Conservation (phyloP, 2,113 vertebrate species). For the Centropus unirufus region DNA sequence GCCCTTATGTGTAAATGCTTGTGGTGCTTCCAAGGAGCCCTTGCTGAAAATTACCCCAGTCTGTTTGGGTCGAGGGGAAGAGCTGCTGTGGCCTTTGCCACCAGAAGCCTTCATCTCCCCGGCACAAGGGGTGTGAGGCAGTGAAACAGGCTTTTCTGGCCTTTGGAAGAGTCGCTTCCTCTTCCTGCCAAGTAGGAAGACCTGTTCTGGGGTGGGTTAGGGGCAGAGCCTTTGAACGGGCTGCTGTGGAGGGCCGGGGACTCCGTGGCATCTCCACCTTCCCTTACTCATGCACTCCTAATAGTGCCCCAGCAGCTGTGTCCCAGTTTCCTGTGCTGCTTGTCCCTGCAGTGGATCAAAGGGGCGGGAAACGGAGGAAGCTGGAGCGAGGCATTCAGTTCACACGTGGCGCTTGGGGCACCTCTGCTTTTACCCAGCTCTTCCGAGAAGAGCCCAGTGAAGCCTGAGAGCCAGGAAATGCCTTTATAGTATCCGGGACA, state of each 20-base stretch:
- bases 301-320: constrained; percentile 54
- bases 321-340: constrained; percentile 51
- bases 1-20: background rate
- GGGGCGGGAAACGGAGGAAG: background rate
- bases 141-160: constrained; percentile 65
- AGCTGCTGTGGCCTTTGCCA: background rate
- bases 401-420: background rate
- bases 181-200: constrained; percentile 52
- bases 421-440: background rate
- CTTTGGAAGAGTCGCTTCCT: constrained; percentile 40
- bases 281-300: constrained; percentile 44
- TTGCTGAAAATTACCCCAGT: background rate
- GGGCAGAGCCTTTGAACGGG: background rate
- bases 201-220: constrained; percentile 46
- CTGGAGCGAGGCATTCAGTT: background rate
- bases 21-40: background rate
- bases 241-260: background rate
- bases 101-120: background rate
- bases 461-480: background rate
- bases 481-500: background rate
- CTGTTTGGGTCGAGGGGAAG: background rate
- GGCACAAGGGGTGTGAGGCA: background rate
- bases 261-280: background rate
- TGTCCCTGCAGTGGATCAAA: constrained; percentile 47
- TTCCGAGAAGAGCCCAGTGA: background rate